Conservation (phyloP, 1,140 invertebrate species). For the Chironomus striatipennis region DNA sequence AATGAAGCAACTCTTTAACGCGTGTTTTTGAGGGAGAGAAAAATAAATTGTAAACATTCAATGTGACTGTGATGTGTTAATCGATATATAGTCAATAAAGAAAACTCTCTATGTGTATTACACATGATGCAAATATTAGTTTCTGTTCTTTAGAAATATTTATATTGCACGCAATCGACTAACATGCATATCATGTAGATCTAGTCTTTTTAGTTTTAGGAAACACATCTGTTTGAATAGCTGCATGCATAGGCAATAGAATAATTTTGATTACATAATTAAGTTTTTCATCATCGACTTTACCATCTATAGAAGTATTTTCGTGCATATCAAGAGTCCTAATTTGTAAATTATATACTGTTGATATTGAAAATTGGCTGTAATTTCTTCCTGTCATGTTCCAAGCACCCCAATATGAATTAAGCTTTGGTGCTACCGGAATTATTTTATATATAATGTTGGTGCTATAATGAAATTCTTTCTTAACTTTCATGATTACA, state of each 20-base stretch:
- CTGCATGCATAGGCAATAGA: too few species aligned
- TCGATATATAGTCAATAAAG: constrained; percentile 17
- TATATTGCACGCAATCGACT: too few species aligned
- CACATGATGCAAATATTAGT: background rate
- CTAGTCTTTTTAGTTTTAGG: too few species aligned
- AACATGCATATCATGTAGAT: too few species aligned
- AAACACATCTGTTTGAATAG: too few species aligned
- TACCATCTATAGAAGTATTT: too few species aligned
- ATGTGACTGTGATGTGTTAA: constrained; percentile 11
- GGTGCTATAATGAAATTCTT: background rate
- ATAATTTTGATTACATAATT: too few species aligned
- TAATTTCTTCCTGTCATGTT: constrained; percentile 10
- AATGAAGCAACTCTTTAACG: background rate
- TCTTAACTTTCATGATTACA: background rate
- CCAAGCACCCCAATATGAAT: background rate
- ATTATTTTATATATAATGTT: background rate
- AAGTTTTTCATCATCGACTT: too few species aligned
- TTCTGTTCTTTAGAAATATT: background rate
- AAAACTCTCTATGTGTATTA: background rate
- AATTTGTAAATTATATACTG: constrained; percentile 14
- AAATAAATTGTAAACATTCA: constrained; percentile 5
- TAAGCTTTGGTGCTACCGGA: background rate
- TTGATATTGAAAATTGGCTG: background rate
- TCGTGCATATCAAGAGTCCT: background rate
- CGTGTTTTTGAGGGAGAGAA: background rate